Base-by-base conservation (phyloP, 2,113 vertebrate species). In the Symphodus melops region DNA sequence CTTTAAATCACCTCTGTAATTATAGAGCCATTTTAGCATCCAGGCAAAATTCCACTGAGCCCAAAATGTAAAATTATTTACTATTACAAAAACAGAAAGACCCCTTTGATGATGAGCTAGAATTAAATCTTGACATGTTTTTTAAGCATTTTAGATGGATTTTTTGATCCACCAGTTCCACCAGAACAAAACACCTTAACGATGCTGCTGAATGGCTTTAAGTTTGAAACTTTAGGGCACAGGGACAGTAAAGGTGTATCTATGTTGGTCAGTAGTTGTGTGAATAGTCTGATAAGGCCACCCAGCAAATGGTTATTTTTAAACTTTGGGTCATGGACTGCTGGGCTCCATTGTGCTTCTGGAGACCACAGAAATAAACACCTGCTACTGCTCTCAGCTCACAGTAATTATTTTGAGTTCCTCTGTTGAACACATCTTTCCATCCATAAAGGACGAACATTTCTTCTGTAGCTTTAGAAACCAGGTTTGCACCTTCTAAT, bases 341-440 rank as follows among this genome's bases (percentile, higher is more conserved):
- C 75, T 67, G 73, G 56, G 61, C 75, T 86, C 83, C 61, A 85
- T 85, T 88, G 86, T 88, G 73, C 56, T 49, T 65, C 66, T 1
- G 6, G 16, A 56, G 60, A 74, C 46, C 20, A 37, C 75, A 86
- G 70, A 68, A 86, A 82, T 76, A 87, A 85, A 90, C 89, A 92
- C 88, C 88, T 91, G 91, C 72, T 44, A 33, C 80, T 64, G 75
- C 87, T 90, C 83, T 84, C 86, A 89, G 86, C 89, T 84, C 86
- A 89, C 83, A 88, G 58, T 82, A 81, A 91, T 86, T 78, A 81
- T 77, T 23, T 52, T 33, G 59, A 82, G 60, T 75, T 37, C 36
- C 20, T 42, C 1, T 60, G 54, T 62, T 8, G 62, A 19, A 4
- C 48, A 28, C 12, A 53, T 21, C 48, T 56, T 39, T 23, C 5